Evolutionary conservation across 2,888 invertebrate genomes (phyloP).

Genomic region (Teinopalpus imperialis): DNA sequence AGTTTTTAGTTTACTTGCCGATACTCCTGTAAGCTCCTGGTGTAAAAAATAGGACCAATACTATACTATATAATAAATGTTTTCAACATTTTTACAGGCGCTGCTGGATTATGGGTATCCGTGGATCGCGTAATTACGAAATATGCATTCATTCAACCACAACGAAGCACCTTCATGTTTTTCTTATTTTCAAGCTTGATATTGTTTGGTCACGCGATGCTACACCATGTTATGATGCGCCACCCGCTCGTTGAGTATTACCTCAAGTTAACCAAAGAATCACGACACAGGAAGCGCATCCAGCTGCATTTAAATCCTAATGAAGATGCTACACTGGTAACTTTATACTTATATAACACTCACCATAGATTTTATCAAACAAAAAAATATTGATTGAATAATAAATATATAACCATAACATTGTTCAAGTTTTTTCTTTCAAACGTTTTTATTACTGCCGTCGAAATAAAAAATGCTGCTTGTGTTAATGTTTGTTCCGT

Average conservation of each 20-base stretch:
- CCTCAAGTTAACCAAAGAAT: slow-evolving; percentile 87
- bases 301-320: slow-evolving; percentile 91
- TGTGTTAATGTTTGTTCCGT: too few species aligned
- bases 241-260: slow-evolving; percentile 93
- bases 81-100: slow-evolving; percentile 84
- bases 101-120: slow-evolving; percentile 94
- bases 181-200: slow-evolving; percentile 90
- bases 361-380: too few species aligned
- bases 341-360: too few species aligned
- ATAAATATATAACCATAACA: too few species aligned
- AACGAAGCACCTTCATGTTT: slow-evolving; percentile 92
- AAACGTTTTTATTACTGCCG: too few species aligned
- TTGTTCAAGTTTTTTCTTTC: too few species aligned
- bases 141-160: slow-evolving; percentile 87
- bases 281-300: slow-evolving; percentile 88
- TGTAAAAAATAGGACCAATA: too few species aligned
- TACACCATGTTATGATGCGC: slow-evolving; percentile 89
- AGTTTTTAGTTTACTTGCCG: too few species aligned
- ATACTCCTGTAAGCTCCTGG: too few species aligned
- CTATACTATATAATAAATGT: too few species aligned
- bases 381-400: too few species aligned
- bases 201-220: slow-evolving; percentile 88
- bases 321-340: slow-evolving; percentile 91
- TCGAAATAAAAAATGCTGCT: too few species aligned
- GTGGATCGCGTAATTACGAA: slow-evolving; percentile 92